Conservation (phyloP, 1,140 invertebrate genomes). For the Leptoteleia sp. region DNA sequence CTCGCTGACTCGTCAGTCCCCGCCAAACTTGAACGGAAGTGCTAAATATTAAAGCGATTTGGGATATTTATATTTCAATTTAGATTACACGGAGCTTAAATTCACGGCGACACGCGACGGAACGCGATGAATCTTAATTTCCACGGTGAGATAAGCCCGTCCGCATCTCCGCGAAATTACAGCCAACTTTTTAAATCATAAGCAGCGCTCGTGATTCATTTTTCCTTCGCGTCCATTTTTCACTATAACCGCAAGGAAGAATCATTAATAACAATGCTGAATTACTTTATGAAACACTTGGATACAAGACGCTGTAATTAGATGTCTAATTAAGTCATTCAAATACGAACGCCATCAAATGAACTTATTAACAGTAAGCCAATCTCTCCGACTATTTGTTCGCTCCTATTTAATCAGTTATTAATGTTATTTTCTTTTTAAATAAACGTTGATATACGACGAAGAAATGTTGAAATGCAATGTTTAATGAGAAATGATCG, state of each 20-base stretch:
- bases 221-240: constrained; percentile 21
- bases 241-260: constrained; percentile 11
- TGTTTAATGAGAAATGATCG: no score
- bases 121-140: constrained; percentile 33
- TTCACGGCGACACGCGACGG: neutral
- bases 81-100: constrained; percentile 5
- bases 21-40: neutral
- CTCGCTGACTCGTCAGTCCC: neutral
- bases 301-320: neutral
- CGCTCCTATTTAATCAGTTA: no score
- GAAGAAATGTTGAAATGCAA: no score
- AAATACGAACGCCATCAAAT: no score
- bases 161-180: neutral
- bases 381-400: no score
- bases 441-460: no score
- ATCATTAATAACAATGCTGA: constrained; percentile 30
- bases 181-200: constrained; percentile 20
- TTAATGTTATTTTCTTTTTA: no score
- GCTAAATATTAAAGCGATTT: constrained; percentile 13
- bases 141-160: constrained; percentile 4
- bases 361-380: no score
- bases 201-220: constrained; percentile 16
- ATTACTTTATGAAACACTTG: constrained; percentile 13
- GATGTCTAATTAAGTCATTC: no score
- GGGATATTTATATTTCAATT: constrained; percentile 42